These are phyloP conservation scores for Nezara viridula DNA, from an alignment of 2,888 invertebrate genomes.

Conservation along the genomic window DNA sequence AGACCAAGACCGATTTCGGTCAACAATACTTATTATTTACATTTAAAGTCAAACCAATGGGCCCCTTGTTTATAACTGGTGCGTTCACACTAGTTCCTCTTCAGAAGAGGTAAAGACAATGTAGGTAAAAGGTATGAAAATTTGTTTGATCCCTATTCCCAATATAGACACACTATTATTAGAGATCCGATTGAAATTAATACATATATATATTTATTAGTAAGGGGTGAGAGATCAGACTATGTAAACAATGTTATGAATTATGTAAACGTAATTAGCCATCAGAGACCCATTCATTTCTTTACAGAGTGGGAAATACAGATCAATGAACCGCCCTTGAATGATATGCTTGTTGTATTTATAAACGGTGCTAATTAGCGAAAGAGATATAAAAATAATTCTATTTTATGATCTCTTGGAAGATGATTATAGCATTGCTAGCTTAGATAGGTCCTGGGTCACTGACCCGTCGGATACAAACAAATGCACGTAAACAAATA, in stretches of 20 bases:
- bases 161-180: too few species aligned
- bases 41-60: too few species aligned
- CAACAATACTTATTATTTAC: too few species aligned
- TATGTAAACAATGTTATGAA: not conserved
- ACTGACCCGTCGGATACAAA: not conserved
- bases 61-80: too few species aligned
- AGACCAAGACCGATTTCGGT: too few species aligned
- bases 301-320: not conserved
- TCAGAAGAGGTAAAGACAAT: too few species aligned
- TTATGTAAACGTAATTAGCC: not conserved
- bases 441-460: not conserved
- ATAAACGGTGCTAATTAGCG: not conserved
- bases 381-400: not conserved
- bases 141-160: too few species aligned
- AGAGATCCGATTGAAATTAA: too few species aligned
- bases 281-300: not conserved
- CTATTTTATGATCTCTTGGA: not conserved
- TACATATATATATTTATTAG: too few species aligned
- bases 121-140: too few species aligned
- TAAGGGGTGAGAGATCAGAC: too few species aligned
- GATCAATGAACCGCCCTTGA: constrained; percentile 3
- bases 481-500: not conserved
- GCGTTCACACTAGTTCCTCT: too few species aligned
- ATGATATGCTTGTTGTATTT: not conserved
- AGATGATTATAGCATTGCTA: not conserved